Evolutionary conservation across 2,113 vertebrate genomes (phyloP).

Genomic region (Otus sunia): DNA sequence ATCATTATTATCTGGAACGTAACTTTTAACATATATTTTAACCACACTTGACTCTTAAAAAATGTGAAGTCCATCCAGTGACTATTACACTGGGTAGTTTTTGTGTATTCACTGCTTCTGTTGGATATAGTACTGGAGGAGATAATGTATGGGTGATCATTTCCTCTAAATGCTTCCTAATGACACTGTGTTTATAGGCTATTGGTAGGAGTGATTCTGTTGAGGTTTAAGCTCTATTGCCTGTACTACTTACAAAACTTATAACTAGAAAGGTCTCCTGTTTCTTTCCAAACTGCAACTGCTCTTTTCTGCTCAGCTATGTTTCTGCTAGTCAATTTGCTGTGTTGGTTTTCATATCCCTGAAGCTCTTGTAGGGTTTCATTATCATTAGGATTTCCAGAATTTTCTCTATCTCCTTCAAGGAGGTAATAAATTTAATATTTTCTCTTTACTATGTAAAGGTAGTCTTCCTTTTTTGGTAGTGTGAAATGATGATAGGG

Average conservation of each 20-base stretch:
- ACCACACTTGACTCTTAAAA: not conserved
- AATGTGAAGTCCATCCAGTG: not conserved
- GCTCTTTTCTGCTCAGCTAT: not conserved
- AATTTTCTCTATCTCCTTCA: not conserved
- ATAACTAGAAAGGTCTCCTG: not conserved
- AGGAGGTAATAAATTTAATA: not conserved
- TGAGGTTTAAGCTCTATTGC: not conserved
- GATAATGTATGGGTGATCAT: not conserved
- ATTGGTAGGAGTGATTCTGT: not conserved
- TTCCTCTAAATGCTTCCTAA: not conserved
- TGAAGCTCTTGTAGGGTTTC: not conserved
- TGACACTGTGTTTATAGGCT: not conserved
- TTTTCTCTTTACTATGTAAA: not conserved
- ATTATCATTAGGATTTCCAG: not conserved
- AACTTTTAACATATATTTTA: not conserved
- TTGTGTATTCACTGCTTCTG: not conserved
- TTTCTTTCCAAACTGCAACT: not conserved
- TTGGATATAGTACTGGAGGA: not conserved
- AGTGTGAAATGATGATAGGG: not conserved
- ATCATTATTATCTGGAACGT: not conserved
- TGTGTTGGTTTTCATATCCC: not conserved
- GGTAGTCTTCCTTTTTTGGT: not conserved
- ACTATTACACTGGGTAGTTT: fast-evolving
- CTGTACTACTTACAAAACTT: not conserved
- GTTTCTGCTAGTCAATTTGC: not conserved